Evolutionary conservation across 2,113 vertebrate genomes (phyloP).

Genomic region (Rhadina sibilatrix): DNA sequence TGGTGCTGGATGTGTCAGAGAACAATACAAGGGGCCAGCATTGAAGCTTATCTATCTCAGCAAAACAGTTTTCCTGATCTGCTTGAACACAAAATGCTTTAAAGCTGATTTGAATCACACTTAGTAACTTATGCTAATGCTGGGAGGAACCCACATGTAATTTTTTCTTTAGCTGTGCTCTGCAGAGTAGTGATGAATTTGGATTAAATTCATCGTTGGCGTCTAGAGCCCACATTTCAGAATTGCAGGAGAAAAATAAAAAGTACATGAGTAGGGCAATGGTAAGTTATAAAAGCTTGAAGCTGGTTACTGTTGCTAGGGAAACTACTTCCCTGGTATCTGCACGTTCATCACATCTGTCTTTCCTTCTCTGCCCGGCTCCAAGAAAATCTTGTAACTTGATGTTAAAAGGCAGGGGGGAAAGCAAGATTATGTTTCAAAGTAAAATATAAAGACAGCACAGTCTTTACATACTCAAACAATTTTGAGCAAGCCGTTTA

Average conservation of each 20-base stretch:
- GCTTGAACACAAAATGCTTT: not conserved
- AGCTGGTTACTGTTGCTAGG: slow-evolving; percentile 76
- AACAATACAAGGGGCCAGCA: not conserved
- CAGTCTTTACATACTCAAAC: not conserved
- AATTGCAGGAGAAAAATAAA: slow-evolving; percentile 52
- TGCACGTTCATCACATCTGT: slow-evolving; percentile 60
- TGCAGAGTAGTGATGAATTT: slow-evolving; percentile 24
- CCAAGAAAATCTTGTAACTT: slow-evolving; percentile 46
- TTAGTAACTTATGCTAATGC: not conserved
- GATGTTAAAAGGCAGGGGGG: not conserved
- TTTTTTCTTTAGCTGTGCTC: slow-evolving; percentile 9
- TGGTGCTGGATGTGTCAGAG: not conserved
- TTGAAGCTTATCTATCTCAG: not conserved
- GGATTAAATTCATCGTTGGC: slow-evolving; percentile 1
- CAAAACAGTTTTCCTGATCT: not conserved
- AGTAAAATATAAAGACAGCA: not conserved
- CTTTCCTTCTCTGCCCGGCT: slow-evolving; percentile 43
- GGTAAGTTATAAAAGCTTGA: slow-evolving; percentile 57
- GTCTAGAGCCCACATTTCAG: slow-evolving; percentile 35
- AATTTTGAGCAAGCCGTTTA: not conserved
- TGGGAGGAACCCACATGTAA: not conserved
- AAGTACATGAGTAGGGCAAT: slow-evolving; percentile 35
- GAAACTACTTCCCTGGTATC: slow-evolving; percentile 72
- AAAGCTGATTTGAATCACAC: not conserved
- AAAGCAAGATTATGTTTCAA: slow-evolving; percentile 19